Evolutionary conservation across 1,140 invertebrate genomes (phyloP), one percentile per base, ranked within the genome.

Genomic region (Dinothrombium tinctorium): DNA sequence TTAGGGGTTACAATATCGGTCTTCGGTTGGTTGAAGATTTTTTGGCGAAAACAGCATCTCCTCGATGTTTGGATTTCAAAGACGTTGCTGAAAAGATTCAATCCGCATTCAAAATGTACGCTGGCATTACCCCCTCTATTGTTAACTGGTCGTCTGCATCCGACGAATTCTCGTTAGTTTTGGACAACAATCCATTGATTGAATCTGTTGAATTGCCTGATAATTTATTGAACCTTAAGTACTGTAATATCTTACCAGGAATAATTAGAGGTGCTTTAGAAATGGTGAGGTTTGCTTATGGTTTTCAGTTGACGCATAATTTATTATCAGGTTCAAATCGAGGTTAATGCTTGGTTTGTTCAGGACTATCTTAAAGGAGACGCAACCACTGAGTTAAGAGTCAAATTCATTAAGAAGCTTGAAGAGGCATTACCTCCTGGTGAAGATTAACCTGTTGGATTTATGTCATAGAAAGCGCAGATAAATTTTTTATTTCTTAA

Each of bases 201-300:
- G 92, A 99, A 59, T 94, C 95, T 69, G 89, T 95, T 4, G 92
- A 99, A 62, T 66, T 98, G 48, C 92, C 92, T 4, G 86, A 90
- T 54, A 65, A 80, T 35, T 76, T 72, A 53, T 60, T 66, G 28
- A 70, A 71, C 51, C 64, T 99, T 1, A 83, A 86, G 53, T 99
- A 96, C 57, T 92, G 83, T 47, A 89, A 89, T 56, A 68, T 98
- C 35, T 66, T 98, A 25, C 80, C 82, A 50, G 94, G 94, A 14
- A 80, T 83, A 19, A 72, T 94, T 37, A 63, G 84, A 50, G 92
- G 90, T 35, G 86, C 87, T 26, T 68, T 94, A 51, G 89, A 96
- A 69, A 96, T 96, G 86, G 84, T 94, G 43, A 71, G 73, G 23
- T 36, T 21, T 21, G 2, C 9, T 21, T 36, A 7, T 21, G 19